phyloP scores from a whole-genome alignment of 2,113 vertebrate species.

The Dipodomys merriami region DNA sequence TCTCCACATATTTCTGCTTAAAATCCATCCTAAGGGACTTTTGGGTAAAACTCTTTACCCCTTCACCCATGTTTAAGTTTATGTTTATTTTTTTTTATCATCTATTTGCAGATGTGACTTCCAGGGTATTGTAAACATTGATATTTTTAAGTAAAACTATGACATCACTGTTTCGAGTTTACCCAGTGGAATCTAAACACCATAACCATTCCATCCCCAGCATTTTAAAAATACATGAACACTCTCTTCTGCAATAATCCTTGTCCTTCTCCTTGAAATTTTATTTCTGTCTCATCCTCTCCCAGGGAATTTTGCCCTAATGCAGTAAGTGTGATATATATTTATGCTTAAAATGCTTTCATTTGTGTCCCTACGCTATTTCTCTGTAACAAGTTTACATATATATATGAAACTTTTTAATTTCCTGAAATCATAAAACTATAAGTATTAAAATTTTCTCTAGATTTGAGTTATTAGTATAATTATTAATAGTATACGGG shows the following conservation, averaged over 20 bases:
- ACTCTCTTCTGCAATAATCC: not conserved
- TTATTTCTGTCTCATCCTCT: slow-evolving; percentile 39
- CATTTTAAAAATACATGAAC: slow-evolving; percentile 5
- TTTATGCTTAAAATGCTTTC: slow-evolving; percentile 3
- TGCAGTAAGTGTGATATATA: slow-evolving; percentile 33
- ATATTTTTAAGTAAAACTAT: slow-evolving; percentile 64
- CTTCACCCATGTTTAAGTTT: slow-evolving; percentile 45
- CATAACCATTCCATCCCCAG: not conserved
- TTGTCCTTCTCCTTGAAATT: slow-evolving; percentile 27
- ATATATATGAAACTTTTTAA: slow-evolving; percentile 49
- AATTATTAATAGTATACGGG: not conserved
- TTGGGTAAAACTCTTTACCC: not conserved
- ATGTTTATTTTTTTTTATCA: not conserved
- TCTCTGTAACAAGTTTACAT: not conserved
- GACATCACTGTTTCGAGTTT: slow-evolving; percentile 65
- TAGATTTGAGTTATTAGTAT: slow-evolving; percentile 21
- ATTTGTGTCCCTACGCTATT: slow-evolving; percentile 19
- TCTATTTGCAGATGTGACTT: slow-evolving; percentile 21
- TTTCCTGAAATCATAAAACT: slow-evolving; percentile 61
- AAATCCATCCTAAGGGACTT: slow-evolving; percentile 10
- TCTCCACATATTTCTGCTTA: not conserved
- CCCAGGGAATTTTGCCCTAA: not conserved
- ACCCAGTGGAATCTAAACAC: slow-evolving; percentile 57
- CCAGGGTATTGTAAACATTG: slow-evolving; percentile 46
- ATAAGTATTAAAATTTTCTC: slow-evolving; percentile 47